Evolutionary conservation across 1,140 invertebrate genomes (phyloP).

Genomic region (Amyelois transitella): DNA sequence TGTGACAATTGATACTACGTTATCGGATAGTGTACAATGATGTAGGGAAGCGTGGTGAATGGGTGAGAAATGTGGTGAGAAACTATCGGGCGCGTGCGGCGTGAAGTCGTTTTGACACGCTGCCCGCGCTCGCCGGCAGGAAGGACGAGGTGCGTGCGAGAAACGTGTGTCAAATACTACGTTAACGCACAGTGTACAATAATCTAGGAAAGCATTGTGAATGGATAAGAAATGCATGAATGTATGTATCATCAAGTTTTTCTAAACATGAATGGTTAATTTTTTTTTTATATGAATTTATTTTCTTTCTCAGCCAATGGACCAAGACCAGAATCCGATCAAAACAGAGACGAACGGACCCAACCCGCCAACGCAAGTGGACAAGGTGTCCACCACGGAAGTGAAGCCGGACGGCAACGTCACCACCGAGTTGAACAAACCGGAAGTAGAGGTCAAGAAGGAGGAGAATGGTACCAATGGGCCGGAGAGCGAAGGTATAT

Average conservation of each 20-base stretch:
- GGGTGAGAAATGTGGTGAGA: neutral
- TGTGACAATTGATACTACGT: no score
- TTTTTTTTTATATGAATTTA: neutral
- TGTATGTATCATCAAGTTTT: no score
- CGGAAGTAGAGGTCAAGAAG: constrained; percentile 19
- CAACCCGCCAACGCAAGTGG: constrained; percentile 58
- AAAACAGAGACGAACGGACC: constrained; percentile 48
- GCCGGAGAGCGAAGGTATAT: constrained; percentile 39
- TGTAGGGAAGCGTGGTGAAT: neutral
- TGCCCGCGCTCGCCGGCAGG: neutral
- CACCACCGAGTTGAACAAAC: constrained; percentile 52
- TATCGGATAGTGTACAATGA: no score
- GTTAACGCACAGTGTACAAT: no score
- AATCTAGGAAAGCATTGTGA: no score
- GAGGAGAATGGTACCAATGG: constrained; percentile 23
- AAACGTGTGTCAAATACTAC: no score
- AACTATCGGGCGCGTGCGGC: no score
- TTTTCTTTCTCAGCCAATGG: constrained; percentile 43
- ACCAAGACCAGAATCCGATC: constrained; percentile 36
- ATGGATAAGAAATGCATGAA: no score
- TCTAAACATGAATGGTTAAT: no score
- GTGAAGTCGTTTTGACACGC: no score
- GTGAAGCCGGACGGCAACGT: constrained; percentile 41
- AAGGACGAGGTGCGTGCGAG: neutral
- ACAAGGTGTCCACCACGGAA: constrained; percentile 60